These are phyloP conservation scores for Erythrolamprus reginae DNA, from an alignment of 2,113 vertebrate species.

Conservation along the genomic window DNA sequence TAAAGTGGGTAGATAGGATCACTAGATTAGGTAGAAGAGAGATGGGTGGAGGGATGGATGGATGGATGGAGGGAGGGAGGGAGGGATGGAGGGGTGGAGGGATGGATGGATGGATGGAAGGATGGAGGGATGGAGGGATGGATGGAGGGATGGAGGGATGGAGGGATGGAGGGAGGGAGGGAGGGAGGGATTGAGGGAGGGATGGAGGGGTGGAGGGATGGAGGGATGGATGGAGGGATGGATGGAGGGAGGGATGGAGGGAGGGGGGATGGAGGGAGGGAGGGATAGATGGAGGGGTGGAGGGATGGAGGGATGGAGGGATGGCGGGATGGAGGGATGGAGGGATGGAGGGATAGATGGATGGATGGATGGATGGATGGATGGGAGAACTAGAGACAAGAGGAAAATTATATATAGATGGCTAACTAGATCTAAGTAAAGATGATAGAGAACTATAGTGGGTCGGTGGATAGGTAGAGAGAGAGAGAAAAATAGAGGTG, in stretches of 20 bases:
- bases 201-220: no score
- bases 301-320: neutral
- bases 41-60: neutral
- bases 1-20: neutral
- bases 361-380: neutral
- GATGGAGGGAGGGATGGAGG: no score
- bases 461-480: neutral
- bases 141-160: neutral
- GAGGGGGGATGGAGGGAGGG: no score
- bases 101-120: neutral
- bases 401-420: neutral
- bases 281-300: no score
- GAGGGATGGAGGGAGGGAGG: no score
- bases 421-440: neutral
- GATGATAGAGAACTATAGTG: neutral
- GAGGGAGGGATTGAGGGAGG: no score
- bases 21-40: neutral
- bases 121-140: no score
- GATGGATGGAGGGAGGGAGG: no score
- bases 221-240: neutral
- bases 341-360: neutral
- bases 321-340: no score
- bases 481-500: no score
- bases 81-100: no score
- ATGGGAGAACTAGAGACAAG: neutral